These are phyloP conservation scores for Drosophila tsacasi DNA, from an alignment of 1,140 invertebrate species.

Conservation along the genomic window DNA sequence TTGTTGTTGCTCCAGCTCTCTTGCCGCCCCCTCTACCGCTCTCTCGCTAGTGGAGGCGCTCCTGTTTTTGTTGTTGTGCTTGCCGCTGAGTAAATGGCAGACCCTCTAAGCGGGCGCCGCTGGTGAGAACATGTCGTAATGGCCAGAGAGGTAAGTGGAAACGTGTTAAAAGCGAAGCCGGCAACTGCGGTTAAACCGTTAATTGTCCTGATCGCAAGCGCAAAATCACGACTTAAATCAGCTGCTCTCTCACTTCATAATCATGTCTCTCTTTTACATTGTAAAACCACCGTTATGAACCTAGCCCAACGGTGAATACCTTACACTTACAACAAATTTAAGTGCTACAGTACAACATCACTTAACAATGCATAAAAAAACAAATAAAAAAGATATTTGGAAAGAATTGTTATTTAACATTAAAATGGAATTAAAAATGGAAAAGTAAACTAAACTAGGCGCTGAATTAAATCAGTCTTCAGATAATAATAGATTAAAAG, in stretches of 20 bases:
- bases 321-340: slow-evolving; percentile 2
- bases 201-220: slow-evolving; percentile 32
- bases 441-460: background rate
- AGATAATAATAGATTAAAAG: too few species aligned
- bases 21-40: slow-evolving; percentile 12
- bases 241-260: slow-evolving; percentile 28
- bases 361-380: too few species aligned
- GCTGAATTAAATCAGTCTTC: background rate
- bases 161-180: slow-evolving; percentile 44
- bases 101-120: slow-evolving; percentile 77
- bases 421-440: background rate
- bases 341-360: background rate
- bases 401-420: background rate
- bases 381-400: too few species aligned
- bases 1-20: slow-evolving; percentile 62
- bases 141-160: slow-evolving; percentile 87
- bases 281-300: background rate
- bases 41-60: slow-evolving; percentile 13
- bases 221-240: slow-evolving; percentile 22
- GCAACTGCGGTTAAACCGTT: slow-evolving; percentile 51
- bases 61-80: slow-evolving; percentile 33
- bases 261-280: slow-evolving; percentile 10
- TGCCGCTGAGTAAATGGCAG: slow-evolving; percentile 80
- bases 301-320: background rate
- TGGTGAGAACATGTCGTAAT: slow-evolving; percentile 87